phyloP scores from a whole-genome alignment of 2,888 invertebrate species.

The Julus scandinavius region DNA sequence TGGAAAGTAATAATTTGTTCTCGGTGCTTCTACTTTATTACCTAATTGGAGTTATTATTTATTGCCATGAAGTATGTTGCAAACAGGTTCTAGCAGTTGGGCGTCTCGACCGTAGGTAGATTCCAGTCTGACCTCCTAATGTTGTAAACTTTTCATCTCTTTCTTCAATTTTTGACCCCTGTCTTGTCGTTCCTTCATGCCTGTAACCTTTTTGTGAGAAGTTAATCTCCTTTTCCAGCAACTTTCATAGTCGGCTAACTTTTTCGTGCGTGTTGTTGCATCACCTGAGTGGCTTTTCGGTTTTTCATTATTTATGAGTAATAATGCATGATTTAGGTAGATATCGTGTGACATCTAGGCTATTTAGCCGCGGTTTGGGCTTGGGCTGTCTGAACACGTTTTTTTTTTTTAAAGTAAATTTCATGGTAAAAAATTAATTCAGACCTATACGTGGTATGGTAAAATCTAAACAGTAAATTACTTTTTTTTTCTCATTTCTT shows the following conservation, averaged over 20 bases:
- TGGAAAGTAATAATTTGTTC: conserved; percentile 49
- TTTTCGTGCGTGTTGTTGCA: conserved; percentile 13
- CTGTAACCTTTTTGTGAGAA: conserved; percentile 50
- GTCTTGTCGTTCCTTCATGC: conserved; percentile 45
- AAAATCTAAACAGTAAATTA: not conserved
- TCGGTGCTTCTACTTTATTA: conserved; percentile 51
- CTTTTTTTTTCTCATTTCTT: not conserved
- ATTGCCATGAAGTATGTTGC: conserved; percentile 51
- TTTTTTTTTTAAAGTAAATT: not conserved
- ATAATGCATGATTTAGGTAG: conserved; percentile 2
- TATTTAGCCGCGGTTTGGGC: not conserved
- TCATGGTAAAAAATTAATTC: too few relatives aligned
- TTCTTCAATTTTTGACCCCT: conserved; percentile 50
- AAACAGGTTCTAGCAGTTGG: conserved; percentile 52
- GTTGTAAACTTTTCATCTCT: conserved; percentile 47
- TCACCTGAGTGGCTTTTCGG: conserved; percentile 21
- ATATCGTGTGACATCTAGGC: not conserved
- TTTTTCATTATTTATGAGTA: conserved; percentile 21
- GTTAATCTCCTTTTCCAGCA: conserved; percentile 43
- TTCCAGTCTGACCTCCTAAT: conserved; percentile 18
- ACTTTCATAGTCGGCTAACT: not conserved
- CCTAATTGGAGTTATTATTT: conserved; percentile 55
- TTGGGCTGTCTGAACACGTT: not conserved
- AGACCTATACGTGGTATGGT: not conserved
- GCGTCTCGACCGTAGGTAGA: conserved; percentile 33